A percentile compares a stretch with the other conserved stretches of the same genome.
Evolutionary conservation across 2,113 vertebrate species (phyloP).

Genomic region (Strix aluco): DNA sequence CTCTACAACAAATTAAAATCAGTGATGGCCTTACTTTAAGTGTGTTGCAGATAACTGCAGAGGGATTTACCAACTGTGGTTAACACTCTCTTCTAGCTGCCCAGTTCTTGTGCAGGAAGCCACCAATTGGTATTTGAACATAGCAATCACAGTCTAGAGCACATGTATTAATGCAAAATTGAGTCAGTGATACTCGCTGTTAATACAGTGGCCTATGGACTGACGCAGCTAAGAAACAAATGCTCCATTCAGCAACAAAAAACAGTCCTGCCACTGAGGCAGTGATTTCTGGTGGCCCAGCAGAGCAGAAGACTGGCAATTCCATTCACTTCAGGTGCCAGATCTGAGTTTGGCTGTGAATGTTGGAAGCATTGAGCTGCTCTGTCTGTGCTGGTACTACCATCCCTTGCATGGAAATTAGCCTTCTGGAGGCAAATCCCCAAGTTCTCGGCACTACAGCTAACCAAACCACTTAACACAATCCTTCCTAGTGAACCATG

Average conservation of each 20-base stretch:
- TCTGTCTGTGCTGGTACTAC: not conserved
- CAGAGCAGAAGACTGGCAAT: not conserved
- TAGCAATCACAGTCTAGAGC: not conserved
- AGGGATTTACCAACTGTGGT: not conserved
- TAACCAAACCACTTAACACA: not conserved
- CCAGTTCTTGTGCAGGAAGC: not conserved
- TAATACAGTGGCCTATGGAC: not conserved
- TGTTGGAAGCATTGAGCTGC: not conserved
- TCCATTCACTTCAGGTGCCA: not conserved
- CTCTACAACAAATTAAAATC: not conserved
- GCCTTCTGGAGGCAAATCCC: not conserved
- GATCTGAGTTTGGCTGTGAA: not conserved
- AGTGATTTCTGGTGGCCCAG: not conserved
- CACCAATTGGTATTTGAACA: not conserved
- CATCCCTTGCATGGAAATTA: not conserved
- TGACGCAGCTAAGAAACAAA: not conserved
- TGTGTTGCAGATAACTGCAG: not conserved
- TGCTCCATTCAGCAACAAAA: not conserved
- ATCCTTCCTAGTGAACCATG: not conserved
- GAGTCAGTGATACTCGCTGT: not conserved
- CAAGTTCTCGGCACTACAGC: fast-evolving
- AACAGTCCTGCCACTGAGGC: not conserved
- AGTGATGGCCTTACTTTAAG: not conserved
- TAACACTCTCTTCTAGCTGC: not conserved
- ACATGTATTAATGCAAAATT: not conserved